Percentiles rank a stretch among this genome's conserved stretches.
Conservation (phyloP, 2,797 vertebrate genomes). For the Okamejei kenojei region DNA sequence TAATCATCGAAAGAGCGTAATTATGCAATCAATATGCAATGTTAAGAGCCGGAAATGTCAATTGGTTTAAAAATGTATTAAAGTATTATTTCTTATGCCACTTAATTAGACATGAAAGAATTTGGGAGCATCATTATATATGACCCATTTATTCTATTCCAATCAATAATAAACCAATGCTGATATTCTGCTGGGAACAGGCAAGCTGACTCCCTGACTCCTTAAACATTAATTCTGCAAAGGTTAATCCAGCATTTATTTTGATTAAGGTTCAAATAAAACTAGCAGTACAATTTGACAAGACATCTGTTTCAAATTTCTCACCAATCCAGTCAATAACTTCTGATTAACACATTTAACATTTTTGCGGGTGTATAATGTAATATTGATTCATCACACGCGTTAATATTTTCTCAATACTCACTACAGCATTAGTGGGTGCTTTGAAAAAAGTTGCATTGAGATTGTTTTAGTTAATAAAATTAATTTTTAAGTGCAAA, state of each 20-base stretch:
- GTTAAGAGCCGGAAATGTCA: neutral
- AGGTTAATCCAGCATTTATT: neutral
- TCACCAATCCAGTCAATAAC: neutral
- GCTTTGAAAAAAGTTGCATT: neutral
- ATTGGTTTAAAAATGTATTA: neutral
- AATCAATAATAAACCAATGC: no score
- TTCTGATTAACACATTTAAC: neutral
- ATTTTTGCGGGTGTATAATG: neutral
- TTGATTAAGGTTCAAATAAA: neutral
- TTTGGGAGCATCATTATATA: neutral
- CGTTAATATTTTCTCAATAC: neutral
- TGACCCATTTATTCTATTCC: neutral
- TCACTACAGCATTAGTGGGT: neutral
- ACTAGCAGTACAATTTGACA: neutral
- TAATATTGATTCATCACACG: neutral
- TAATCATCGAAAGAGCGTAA: neutral
- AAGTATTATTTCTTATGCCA: neutral
- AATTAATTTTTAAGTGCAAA: neutral
- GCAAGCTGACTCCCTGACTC: neutral
- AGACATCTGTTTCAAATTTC: constrained; percentile 6
- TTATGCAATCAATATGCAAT: no score
- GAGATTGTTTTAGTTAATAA: neutral
- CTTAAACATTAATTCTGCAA: neutral
- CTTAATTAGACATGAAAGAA: neutral
- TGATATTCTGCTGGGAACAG: neutral